Evolutionary conservation across 2,113 vertebrate genomes (phyloP), one percentile per base, ranked within the genome.

Genomic region (Pterocles burchelli): DNA sequence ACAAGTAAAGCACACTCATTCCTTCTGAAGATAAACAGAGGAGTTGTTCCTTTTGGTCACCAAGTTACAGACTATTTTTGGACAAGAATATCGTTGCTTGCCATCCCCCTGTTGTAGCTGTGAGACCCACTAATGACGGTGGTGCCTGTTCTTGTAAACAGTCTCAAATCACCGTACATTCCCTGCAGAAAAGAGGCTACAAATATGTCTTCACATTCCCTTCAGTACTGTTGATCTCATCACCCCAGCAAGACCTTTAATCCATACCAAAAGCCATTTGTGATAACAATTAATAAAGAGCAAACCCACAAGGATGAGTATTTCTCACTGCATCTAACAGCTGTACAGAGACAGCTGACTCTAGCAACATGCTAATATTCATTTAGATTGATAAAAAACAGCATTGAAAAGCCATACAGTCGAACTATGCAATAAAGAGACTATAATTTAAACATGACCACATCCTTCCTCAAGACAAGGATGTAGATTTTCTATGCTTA

Each of bases 191-290:
- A 95, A 26, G 72, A 17, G 8, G 12, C 49, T 98, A 57, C 66
- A 67, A 26, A 88, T 0, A 15, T n/a, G 22, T 41, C 58, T 43
- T 9, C 91, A 20, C 87, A 86, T 97, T 62, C 96, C 98, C 73
- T 96, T 98, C 97, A 76, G 84, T 15, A 97, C 96, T 67, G 98
- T 95, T 46, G 29, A 92, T 96, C 2, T 22, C 63, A 12, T 10
- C 22, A 1, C 83, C 84, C 9, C 49, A 74, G 49, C 96, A 59
- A 84, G 97, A 94, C 67, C 97, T 91, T 83, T 98, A 94, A 68
- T 98, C 97, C 85, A 94, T 94, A 22, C 95, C 97, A 57, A 98
- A 98, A 11, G 94, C 97, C 24, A 94, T 97, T 98, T 98, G 43
- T 58, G 82, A 70, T 18, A 33, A 61, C 61, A 89, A 71, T 63